Percentiles rank a stretch among this genome's conserved stretches.
These are phyloP conservation scores for Zalophus californianus DNA, from an alignment of 2,797 vertebrate species.

Conservation along the genomic window DNA sequence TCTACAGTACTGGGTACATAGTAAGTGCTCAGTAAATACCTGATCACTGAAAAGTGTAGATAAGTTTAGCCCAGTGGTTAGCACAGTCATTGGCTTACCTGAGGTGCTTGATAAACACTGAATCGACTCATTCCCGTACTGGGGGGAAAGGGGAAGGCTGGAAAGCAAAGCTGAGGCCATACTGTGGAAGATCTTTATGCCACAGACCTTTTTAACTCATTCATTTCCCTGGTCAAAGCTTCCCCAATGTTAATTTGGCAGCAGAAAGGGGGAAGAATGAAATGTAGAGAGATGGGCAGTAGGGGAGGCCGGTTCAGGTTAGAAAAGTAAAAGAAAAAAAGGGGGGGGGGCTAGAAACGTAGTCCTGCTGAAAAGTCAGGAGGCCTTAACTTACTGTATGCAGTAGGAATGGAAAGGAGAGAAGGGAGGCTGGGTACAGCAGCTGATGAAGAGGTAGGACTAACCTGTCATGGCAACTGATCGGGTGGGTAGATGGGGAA, in stretches of 20 bases:
- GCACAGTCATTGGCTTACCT: conserved; percentile 2
- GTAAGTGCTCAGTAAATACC: conserved; percentile 32
- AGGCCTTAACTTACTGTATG: not conserved
- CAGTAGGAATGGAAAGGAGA: not conserved
- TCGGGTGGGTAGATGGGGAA: not conserved
- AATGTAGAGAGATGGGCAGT: not conserved
- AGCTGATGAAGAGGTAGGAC: not conserved
- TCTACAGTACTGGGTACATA: not conserved
- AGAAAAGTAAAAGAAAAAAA: not conserved
- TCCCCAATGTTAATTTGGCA: conserved; percentile 33
- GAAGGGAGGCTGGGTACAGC: not conserved
- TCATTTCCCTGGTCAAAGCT: not conserved
- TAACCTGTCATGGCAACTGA: not conserved
- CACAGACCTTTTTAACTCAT: conserved; percentile 10
- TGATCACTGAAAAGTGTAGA: not conserved
- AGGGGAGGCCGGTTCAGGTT: not conserved
- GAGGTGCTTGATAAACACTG: conserved; percentile 1
- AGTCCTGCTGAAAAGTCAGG: not conserved
- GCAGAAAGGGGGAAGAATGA: not conserved
- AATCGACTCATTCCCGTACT: not conserved
- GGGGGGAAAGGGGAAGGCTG: not conserved
- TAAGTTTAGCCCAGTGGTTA: not conserved
- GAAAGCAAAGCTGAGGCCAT: not conserved
- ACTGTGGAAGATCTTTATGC: not conserved
- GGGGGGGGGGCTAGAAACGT: not conserved